phyloP scores from a whole-genome alignment of 2,888 invertebrate genomes.

The Amphipoea oculea region DNA sequence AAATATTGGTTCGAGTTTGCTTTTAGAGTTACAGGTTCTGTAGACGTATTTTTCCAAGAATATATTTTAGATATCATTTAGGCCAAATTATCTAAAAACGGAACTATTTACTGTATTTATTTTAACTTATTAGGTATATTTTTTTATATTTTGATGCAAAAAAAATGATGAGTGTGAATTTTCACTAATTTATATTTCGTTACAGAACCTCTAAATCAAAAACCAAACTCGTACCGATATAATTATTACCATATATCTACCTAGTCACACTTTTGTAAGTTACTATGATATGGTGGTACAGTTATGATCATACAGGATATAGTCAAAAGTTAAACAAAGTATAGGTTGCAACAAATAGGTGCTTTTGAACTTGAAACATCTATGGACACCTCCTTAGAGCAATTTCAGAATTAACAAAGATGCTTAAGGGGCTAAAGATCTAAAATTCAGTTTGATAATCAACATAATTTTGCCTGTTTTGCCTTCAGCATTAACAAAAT shows the following conservation, averaged over 20 bases:
- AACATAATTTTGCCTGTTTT: neutral
- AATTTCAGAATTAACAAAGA: neutral
- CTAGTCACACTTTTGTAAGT: neutral
- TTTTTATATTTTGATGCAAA: too few relatives aligned
- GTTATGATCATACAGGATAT: neutral
- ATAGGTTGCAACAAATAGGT: too few relatives aligned
- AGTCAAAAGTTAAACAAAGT: neutral
- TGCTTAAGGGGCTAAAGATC: neutral
- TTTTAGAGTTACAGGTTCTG: slow-evolving; percentile 29
- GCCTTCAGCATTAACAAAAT: neutral
- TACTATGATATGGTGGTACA: neutral
- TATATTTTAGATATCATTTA: neutral
- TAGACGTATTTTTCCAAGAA: neutral
- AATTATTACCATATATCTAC: neutral
- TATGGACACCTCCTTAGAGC: neutral
- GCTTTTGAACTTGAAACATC: neutral
- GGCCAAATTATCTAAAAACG: too few relatives aligned
- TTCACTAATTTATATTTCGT: too few relatives aligned
- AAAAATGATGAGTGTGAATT: too few relatives aligned
- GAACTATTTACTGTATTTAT: too few relatives aligned
- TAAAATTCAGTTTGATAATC: neutral
- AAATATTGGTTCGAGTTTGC: neutral
- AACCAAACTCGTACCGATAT: too few relatives aligned
- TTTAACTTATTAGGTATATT: too few relatives aligned
- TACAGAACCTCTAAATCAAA: too few relatives aligned